Base-by-base conservation (phyloP, 2,113 vertebrate genomes). In the Stegostoma tigrinum region DNA sequence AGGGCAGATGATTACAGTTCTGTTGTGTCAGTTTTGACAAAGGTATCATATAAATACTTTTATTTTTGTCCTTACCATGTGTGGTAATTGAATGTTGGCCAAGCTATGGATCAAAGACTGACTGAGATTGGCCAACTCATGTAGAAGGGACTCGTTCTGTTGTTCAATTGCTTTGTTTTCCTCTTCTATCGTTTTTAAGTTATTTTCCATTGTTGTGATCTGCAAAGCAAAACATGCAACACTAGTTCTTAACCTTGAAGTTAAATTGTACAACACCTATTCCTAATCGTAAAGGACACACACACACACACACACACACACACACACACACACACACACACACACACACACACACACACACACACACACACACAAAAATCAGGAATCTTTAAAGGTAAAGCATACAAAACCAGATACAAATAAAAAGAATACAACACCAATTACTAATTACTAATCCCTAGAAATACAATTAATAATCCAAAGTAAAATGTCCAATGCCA, bases 141-240 rank as follows among this genome's bases (percentile, higher is more conserved):
- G 99, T 97, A 99, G 99, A 96, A 99, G 99, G 97, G 98, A 99
- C 97, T 99, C 98, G 97, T 99, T 99, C 98, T 99, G 99, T 97
- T 99, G 99, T 98, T 99, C 99, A 97, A 99, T 99, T 97, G 98
- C 99, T 98, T 99, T 99, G 98, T 99, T 99, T 98, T 99, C 99
- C 97, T 99, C 99, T 97, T 99, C 99, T 97, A 99, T 98, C 78
- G 98, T 99, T 98, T 99, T 99, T 98, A 99, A 98, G 98, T 98
- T 99, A 98, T 98, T 99, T 98, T 99, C 99, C 99, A 99, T 99
- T 96, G 99, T 99, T 96, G 99, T 99, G 96, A 99, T 99, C 99
- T 99, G 97, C 96, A 98, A 97, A 95, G 61, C 67, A 75, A 72
- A 72, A 68, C 68, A 95, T 75, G 14, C 94, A 95, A 72, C 70